phyloP scores from a whole-genome alignment of 2,113 vertebrate genomes.

The Bothrops jararaca region DNA sequence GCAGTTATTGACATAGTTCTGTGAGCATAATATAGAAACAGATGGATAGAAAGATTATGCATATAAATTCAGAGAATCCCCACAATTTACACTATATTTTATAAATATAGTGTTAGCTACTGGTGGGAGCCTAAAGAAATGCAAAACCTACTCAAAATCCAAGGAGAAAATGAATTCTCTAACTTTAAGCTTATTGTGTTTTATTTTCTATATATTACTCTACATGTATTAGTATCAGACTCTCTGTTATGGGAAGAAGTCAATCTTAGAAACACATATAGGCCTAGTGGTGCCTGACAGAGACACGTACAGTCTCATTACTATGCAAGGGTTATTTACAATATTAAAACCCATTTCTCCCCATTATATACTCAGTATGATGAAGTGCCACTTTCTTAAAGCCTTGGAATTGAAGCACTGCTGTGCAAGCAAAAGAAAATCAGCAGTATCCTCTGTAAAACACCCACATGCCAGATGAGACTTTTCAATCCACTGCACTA shows the following conservation, averaged over 20 bases:
- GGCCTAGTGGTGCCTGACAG: constrained; percentile 58
- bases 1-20: background rate
- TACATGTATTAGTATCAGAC: constrained; percentile 61
- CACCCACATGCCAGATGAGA: constrained; percentile 58
- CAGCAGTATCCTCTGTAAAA: constrained; percentile 41
- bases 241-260: constrained; percentile 50
- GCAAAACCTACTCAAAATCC: constrained; percentile 58
- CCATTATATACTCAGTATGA: constrained; percentile 61
- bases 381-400: constrained; percentile 64
- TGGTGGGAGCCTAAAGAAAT: constrained; percentile 57
- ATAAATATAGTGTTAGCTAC: constrained; percentile 62
- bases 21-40: constrained; percentile 52
- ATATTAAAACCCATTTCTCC: constrained; percentile 60
- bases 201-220: constrained; percentile 62
- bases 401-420: constrained; percentile 51
- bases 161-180: constrained; percentile 55
- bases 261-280: constrained; percentile 59
- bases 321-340: constrained; percentile 65
- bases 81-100: constrained; percentile 53
- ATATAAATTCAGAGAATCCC: constrained; percentile 39
- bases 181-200: constrained; percentile 58
- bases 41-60: constrained; percentile 38
- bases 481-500: constrained; percentile 40
- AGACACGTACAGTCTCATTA: constrained; percentile 62
- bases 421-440: constrained; percentile 37